Conservation (phyloP, 2,113 vertebrate species). For the Pseudopipra pipra region DNA sequence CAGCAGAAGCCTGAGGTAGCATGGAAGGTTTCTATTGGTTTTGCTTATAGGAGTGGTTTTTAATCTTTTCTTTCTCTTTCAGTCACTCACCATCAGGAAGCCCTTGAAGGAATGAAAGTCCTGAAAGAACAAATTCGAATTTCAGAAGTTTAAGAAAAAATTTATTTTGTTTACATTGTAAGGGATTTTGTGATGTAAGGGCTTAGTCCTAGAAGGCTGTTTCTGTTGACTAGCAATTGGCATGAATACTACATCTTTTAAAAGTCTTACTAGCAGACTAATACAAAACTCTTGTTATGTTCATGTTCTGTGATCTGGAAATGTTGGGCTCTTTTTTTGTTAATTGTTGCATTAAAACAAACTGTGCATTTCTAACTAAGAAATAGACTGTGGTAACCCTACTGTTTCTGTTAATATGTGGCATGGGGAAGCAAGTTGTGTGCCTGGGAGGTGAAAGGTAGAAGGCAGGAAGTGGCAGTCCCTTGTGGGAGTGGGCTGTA, state of each 20-base stretch:
- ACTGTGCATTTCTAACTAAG: slow-evolving; percentile 78
- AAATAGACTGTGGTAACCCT: slow-evolving; percentile 33
- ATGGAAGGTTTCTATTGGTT: not conserved
- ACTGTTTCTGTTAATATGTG: not conserved
- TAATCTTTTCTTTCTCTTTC: slow-evolving; percentile 44
- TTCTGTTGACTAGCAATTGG: slow-evolving; percentile 72
- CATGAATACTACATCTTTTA: slow-evolving; percentile 63
- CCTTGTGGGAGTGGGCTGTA: rapidly evolving
- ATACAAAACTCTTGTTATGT: slow-evolving; percentile 73
- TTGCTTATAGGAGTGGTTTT: not conserved
- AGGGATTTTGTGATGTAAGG: slow-evolving; percentile 78
- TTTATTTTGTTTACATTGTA: slow-evolving; percentile 85
- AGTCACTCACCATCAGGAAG: slow-evolving; percentile 86
- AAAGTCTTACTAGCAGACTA: slow-evolving; percentile 71
- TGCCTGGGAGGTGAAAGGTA: not conserved
- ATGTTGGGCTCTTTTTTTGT: slow-evolving; percentile 60
- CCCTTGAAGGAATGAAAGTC: slow-evolving; percentile 77
- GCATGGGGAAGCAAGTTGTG: not conserved
- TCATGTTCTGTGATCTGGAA: slow-evolving; percentile 74
- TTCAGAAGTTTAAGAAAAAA: slow-evolving; percentile 72
- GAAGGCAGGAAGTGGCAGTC: not conserved
- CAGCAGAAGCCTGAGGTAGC: not conserved
- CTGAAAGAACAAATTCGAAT: slow-evolving; percentile 76
- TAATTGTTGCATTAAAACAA: slow-evolving; percentile 79
- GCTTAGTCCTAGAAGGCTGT: slow-evolving; percentile 69